Evolutionary conservation across 2,797 vertebrate genomes (phyloP), one percentile per base, ranked within the genome.

Genomic region (Hemibagrus guttatus): DNA sequence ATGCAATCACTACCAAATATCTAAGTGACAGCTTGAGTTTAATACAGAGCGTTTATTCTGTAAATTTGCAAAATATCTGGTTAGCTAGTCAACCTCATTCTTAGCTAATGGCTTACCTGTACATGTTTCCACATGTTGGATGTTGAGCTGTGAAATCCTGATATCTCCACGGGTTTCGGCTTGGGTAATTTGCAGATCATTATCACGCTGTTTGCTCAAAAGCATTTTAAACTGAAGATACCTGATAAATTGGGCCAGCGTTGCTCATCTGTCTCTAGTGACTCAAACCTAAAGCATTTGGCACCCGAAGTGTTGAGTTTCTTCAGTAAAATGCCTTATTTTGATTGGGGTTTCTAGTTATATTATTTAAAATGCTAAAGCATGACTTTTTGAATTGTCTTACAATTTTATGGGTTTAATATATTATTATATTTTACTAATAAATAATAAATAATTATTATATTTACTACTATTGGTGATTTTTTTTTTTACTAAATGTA

Each of bases 121-220:
- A 21, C 63, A 26, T 54, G 61, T 52, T 52, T 66, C 5, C 59
- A 66, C 80, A 35, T 52, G 80, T 66, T 52, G 61, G 61, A 82
- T 83, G 23, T 84, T 72, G 54, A 72, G 66, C 82, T 72, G 68
- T 72, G 54, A 84, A 59, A 72, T 42, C 6, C 52, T 35, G 64
- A 58, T 58, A 72, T 72, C 82, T 72, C 52, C 14, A 12, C 6
- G 31, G 68, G 52, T 84, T 84, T 72, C 28, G 0, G 68, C 54
- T 84, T 46, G 54, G 68, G 82, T 84, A 72, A 84, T 84, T 84
- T 84, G 54, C 66, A 84, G 82, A 84, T 84, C 82, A 42, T 84
- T 84, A 84, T 84, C 82, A 59, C 52, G 4, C 21, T 23, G 21
- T 84, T 71, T 71, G 52, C 63, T 35, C 63, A 54, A 19, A 83